Base-by-base conservation (phyloP, 1,140 invertebrate species). In the Macrobrachium rosenbergii region DNA sequence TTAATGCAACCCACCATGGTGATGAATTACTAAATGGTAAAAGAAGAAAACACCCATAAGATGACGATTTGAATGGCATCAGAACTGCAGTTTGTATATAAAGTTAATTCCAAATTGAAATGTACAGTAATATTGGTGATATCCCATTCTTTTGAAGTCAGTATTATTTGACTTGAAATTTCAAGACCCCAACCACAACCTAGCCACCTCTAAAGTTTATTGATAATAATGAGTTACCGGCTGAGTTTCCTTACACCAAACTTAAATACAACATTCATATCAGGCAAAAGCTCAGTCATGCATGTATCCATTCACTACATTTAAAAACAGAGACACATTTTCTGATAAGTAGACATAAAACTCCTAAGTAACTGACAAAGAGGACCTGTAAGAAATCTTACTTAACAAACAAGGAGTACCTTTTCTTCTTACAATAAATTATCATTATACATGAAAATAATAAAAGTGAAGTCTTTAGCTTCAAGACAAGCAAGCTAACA, bases 211-310 rank as follows among this genome's bases (percentile, higher is more conserved):
- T 21, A 62, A 64, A 37, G 58, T 52, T 77, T n/a, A 52, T 52
- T 52, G 52, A 52, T 52, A 10, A 52, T 52, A 62, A n/a, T 62
- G 23, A 37, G 78, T 28, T 82, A 45, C 64, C 8, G 45, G 79
- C 63, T 19, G 63, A 82, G 79, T 64, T 52, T 82, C 62, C 79
- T 82, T 82, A 45, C 79, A 69, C 79, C 37, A 62, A 69, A 69
- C 43, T 82, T 82, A 82, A 82, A 82, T 69, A 69, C 79, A 37
- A 45, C 63, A 52, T 6, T 43, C 63, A 12, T 12, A n/a, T 17
- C 79, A 82, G 5, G 64, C 37, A 82, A 23, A 81, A 52, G 10
- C 17, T 52, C 63, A 69, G 14, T 69, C 64, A 45, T 37, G 45
- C 73, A 77, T 43, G 37, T 60, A 10, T 23, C 45, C 62, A n/a